Evolutionary conservation across 2,797 vertebrate species (phyloP), one percentile per base, ranked within the genome.

Genomic region (Lerista edwardsae): DNA sequence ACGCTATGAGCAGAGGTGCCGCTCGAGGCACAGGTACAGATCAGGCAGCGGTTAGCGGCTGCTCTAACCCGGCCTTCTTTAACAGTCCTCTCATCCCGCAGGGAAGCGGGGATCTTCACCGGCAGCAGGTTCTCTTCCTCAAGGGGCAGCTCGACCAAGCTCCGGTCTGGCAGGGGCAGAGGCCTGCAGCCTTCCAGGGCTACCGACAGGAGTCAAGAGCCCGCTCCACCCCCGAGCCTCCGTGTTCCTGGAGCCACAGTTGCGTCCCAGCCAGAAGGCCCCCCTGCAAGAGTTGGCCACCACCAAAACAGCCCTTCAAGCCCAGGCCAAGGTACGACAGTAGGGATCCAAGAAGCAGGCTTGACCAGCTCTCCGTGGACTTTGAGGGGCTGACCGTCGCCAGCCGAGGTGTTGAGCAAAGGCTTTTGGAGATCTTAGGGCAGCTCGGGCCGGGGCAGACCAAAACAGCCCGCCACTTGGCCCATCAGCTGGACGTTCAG

Each of bases 1-100:
- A 93, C 95, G 95, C 95, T 97, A 97, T 97, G 97, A 97, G 91
- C 96, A 97, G 96, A 95, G 95, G 96, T 92, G 55, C 93, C 86
- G 93, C 93, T 87, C 91, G 79, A 90, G 89, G 93, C 91, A 97
- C 91, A 93, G 94, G 96, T 94, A 93, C 84, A 0, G 88, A 81
- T 65, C 89, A 82, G 25, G 90, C 91, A 44, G 17, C 94, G 0
- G 51, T 55, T 31, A 85, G 21, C 80, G 72, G 0, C 92, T 84
- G 47, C 92, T 81, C 55, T 90, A 67, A 55, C 75, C 87, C 61
- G 44, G 69, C 41, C 67, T 67, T 88, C 78, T 92, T 75, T 64
- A 68, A 68, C 87, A 78, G 0, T 64, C 82, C 82, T 91, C 82
- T 2, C 72, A 29, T 79, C 82, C 87, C 84, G 0, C 92, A 80